Conservation (phyloP, 2,797 vertebrate species). For the Jordanella pulchra region DNA sequence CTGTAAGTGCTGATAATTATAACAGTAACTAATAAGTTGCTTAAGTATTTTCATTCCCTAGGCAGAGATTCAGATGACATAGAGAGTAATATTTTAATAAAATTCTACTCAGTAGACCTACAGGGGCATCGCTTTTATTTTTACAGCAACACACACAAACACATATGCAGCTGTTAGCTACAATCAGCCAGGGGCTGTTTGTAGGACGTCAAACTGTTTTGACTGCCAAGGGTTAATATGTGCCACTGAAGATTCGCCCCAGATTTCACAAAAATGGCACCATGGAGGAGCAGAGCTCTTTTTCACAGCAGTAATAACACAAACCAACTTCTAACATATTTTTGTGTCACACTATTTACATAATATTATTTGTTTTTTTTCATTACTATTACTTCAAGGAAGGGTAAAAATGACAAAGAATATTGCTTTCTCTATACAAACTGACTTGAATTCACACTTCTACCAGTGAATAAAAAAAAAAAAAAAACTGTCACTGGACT, state of each 20-base stretch:
- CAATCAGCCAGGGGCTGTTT: constrained; percentile 1
- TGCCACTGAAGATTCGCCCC: constrained; percentile 10
- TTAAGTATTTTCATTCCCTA: background rate
- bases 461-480: too few relatives aligned
- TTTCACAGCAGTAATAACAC: background rate
- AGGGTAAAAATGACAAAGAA: background rate
- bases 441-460: too few relatives aligned
- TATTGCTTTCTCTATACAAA: background rate
- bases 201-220: constrained; percentile 1
- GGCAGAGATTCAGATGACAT: constrained; percentile 13
- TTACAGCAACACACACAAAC: background rate
- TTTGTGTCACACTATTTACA: background rate
- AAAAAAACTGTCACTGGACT: background rate
- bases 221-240: constrained; percentile 3
- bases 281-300: background rate
- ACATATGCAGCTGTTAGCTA: background rate
- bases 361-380: background rate
- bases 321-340: background rate
- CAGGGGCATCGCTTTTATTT: background rate
- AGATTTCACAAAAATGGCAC: constrained; percentile 1
- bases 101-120: constrained; percentile 2
- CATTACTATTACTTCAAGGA: background rate
- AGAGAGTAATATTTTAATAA: background rate
- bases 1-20: constrained; percentile 14
- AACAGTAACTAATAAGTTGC: constrained; percentile 6